These are phyloP conservation scores for Sternarchorhynchus goeldii DNA, from an alignment of 2,797 vertebrate genomes.

Conservation along the genomic window DNA sequence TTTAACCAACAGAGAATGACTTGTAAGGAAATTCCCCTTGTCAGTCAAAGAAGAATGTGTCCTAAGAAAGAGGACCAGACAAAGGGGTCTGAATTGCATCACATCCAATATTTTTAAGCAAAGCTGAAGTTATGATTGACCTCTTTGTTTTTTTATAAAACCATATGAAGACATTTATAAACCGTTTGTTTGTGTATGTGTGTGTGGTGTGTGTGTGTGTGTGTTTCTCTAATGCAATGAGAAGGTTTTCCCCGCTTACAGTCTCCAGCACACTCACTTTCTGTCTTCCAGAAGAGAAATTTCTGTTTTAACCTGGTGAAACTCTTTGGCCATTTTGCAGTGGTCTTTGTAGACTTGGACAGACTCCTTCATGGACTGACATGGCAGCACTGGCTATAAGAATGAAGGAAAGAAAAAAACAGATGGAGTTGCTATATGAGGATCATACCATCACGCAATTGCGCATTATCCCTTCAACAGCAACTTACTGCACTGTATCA, in stretches of 20 bases:
- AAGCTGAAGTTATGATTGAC: slow-evolving; percentile 17
- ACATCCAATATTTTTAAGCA: neutral
- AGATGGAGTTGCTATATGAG: neutral
- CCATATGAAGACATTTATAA: neutral
- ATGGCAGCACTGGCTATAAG: slow-evolving; percentile 88
- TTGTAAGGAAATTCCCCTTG: slow-evolving; percentile 52
- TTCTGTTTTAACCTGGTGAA: slow-evolving; percentile 93
- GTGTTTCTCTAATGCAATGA: neutral
- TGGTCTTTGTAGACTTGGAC: slow-evolving; percentile 94
- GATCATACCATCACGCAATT: too few relatives aligned
- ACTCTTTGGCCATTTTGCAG: slow-evolving; percentile 95
- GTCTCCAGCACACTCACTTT: slow-evolving; percentile 79
- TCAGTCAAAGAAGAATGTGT: slow-evolving; percentile 43
- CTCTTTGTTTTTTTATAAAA: slow-evolving; percentile 22
- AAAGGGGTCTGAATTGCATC: slow-evolving; percentile 33
- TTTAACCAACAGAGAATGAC: slow-evolving; percentile 49
- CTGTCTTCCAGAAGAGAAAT: slow-evolving; percentile 89
- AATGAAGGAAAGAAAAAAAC: slow-evolving; percentile 14
- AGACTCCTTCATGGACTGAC: slow-evolving; percentile 88
- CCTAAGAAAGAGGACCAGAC: slow-evolving; percentile 35
- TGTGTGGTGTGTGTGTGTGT: neutral
- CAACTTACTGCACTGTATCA: too few relatives aligned
- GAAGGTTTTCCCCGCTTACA: slow-evolving; percentile 16
- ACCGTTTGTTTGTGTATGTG: neutral
- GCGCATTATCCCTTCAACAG: too few relatives aligned